Conservation (phyloP, 64 coral and sea anemone species). For the Actinia tenebrosa region DNA sequence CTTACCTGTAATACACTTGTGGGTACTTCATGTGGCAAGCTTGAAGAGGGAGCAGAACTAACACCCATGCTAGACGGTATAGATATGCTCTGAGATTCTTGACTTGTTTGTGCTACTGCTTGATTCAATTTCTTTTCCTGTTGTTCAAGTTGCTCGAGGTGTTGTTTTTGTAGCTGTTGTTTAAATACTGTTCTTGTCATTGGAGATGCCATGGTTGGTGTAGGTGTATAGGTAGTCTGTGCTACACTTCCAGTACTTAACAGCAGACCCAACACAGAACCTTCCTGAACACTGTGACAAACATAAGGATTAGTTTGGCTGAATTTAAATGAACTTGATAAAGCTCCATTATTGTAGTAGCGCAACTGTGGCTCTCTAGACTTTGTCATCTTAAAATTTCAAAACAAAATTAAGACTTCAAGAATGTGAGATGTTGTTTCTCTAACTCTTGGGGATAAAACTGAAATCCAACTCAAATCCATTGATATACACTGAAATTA, state of each 20-base stretch:
- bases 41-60: conserved; percentile 25
- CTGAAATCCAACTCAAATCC: not conserved
- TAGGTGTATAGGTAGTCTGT: not conserved
- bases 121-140: conserved; percentile 30
- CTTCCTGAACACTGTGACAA: conserved; percentile 7
- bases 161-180: conserved; percentile 81
- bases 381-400: not conserved
- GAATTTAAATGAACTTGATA: not conserved
- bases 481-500: not conserved
- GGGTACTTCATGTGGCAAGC: conserved; percentile 64
- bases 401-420: not conserved
- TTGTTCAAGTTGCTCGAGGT: conserved; percentile 77
- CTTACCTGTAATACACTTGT: conserved; percentile 74
- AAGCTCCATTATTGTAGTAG: not conserved
- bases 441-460: not conserved
- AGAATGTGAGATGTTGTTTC: not conserved
- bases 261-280: not conserved
- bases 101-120: not conserved
- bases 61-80: conserved; percentile 39
- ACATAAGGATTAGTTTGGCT: conserved; percentile 7
- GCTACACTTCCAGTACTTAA: not conserved
- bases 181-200: conserved; percentile 87
- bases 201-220: conserved; percentile 56
- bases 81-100: conserved; percentile 67
- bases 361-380: not conserved